These are phyloP conservation scores for Notiomystis cincta DNA, from an alignment of 2,113 vertebrate genomes.

Conservation along the genomic window DNA sequence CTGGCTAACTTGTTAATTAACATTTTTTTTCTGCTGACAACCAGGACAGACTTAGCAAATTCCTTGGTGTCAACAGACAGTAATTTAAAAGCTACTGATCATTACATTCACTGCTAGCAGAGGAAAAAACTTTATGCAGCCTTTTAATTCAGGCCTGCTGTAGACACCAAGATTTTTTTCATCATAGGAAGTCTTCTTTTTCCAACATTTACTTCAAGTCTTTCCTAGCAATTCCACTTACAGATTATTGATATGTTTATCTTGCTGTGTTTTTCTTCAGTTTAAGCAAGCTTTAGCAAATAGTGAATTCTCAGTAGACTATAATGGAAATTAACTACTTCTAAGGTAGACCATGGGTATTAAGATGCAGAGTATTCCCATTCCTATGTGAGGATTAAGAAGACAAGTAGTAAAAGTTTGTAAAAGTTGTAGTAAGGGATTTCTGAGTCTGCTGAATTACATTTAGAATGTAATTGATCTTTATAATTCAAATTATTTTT, in stretches of 20 bases:
- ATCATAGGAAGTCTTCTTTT: not conserved
- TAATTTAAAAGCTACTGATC: slow-evolving; percentile 3
- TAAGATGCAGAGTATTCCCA: not conserved
- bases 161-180: not conserved
- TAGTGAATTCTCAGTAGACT: not conserved
- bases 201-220: not conserved
- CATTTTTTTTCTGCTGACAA: not conserved
- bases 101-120: not conserved
- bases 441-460: slow-evolving; percentile 24
- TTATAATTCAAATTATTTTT: slow-evolving; percentile 28
- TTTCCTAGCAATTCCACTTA: not conserved
- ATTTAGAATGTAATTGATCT: slow-evolving; percentile 5
- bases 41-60: not conserved
- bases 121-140: not conserved
- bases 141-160: not conserved
- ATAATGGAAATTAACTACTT: not conserved
- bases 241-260: not conserved
- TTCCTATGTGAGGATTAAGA: not conserved
- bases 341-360: not conserved
- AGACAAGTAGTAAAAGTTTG: not conserved
- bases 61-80: not conserved
- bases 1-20: slow-evolving; percentile 25
- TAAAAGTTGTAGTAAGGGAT: not conserved
- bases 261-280: not conserved
- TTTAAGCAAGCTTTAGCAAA: not conserved